Evolutionary conservation across 2,797 vertebrate species (phyloP), one percentile per base, ranked within the genome.

Genomic region (Aphelocoma californica): DNA sequence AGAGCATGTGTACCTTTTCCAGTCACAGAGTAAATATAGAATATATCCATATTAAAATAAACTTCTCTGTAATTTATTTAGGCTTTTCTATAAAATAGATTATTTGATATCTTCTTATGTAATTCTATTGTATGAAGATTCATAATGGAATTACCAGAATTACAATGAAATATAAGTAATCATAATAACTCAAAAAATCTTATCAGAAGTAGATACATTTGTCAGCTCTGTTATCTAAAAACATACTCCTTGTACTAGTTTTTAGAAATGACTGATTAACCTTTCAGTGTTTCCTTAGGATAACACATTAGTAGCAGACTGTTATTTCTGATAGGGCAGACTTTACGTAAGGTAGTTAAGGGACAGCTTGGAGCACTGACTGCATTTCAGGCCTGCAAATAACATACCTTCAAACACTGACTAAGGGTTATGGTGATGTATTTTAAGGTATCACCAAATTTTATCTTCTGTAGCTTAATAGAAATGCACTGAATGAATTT

Each of bases 231-330:
- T 69, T 92, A 80, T 81, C 51, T 48, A 72, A 90, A 96, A 94
- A 29, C 25, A 5, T 77, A 45, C 31, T 50, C 25, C 61, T 75
- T 88, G 10, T 79, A 16, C 48, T 64, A 50, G 20, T 73, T 91
- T 42, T 77, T 26, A 83, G 57, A 90, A 91, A 83, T 60, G 23
- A 44, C 42, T 91, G 38, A 69, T 93, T 57, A 42, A 92, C 67
- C 92, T 94, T 90, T 50, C 75, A 81, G 29, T 78, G 44, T 85
- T 86, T 86, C 38, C 44, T 34, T 88, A 38, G 91, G 75, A 91
- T 82, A 81, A 71, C 42, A 74, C n/a, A 40, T 91, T 92, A 81
- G 28, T 50, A 75, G 21, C 32, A 88, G n/a, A 20, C 45, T 86
- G n/a, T 75, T 94, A 24, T 26, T 92, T 93, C 73, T 86, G 32